These are phyloP conservation scores for Ernsta delagoae DNA, from an alignment of 2,888 invertebrate genomes.

Conservation along the genomic window DNA sequence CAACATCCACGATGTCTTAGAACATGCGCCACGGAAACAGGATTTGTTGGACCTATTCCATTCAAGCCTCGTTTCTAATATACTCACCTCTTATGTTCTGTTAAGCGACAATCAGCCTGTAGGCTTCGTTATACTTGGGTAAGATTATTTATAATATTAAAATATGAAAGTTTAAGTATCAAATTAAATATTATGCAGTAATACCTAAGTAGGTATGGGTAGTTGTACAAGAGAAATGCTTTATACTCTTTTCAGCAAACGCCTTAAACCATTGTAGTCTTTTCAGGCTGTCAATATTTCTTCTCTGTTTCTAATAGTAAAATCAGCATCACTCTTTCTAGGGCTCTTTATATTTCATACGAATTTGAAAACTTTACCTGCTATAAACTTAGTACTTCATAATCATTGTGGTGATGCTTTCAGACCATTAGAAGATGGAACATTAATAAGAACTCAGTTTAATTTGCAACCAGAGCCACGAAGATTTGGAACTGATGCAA, in stretches of 20 bases:
- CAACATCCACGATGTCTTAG: constrained; percentile 54
- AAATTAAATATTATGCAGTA: too few species aligned
- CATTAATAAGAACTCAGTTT: constrained; percentile 63
- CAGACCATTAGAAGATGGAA: constrained; percentile 67
- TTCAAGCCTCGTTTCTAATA: constrained; percentile 51
- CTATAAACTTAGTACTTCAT: too few species aligned
- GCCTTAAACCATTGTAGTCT: too few species aligned
- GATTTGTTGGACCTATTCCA: constrained; percentile 58
- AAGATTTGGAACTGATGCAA: constrained; percentile 62
- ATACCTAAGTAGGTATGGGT: too few species aligned
- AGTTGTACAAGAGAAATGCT: too few species aligned
- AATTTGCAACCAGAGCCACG: constrained; percentile 66
- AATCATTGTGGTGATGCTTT: constrained; percentile 22
- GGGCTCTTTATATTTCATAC: too few species aligned
- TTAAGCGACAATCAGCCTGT: constrained; percentile 73
- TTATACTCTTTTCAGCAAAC: too few species aligned
- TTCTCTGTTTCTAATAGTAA: too few species aligned
- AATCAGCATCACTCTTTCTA: too few species aligned
- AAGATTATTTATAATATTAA: constrained; percentile 41
- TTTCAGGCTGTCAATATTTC: too few species aligned
- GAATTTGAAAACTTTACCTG: too few species aligned
- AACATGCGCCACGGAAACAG: constrained; percentile 56
- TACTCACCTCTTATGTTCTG: constrained; percentile 58
- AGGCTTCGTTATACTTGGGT: constrained; percentile 79
- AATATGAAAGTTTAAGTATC: not conserved